phyloP scores from a whole-genome alignment of 2,797 vertebrate species.

The Myotis vivesi region DNA sequence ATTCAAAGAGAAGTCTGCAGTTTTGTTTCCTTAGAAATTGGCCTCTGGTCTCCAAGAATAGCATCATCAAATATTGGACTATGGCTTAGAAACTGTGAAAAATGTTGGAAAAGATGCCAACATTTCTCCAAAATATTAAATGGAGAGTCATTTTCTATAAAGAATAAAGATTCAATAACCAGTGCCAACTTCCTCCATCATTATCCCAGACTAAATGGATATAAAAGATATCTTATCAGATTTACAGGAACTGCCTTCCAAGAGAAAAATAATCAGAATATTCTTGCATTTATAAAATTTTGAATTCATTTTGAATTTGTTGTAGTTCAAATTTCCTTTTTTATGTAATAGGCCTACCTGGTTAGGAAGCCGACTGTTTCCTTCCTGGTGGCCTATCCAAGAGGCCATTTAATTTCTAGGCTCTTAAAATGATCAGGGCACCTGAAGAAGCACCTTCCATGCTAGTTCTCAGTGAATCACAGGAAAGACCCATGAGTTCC shows the following conservation, averaged over 20 bases:
- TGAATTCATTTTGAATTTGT: constrained; percentile 23
- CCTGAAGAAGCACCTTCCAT: not conserved
- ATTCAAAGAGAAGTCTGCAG: not conserved
- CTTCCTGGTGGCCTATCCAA: not conserved
- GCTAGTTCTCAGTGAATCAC: constrained; percentile 14
- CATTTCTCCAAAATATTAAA: constrained; percentile 20
- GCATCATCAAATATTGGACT: not conserved
- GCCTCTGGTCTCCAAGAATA: not conserved
- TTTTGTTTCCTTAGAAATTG: constrained; percentile 35
- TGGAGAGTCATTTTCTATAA: constrained; percentile 13
- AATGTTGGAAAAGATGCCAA: not conserved
- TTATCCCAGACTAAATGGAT: not conserved
- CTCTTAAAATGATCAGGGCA: not conserved
- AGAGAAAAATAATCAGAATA: constrained; percentile 48
- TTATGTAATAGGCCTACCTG: constrained; percentile 6
- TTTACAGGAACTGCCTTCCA: not conserved
- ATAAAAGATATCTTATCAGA: not conserved
- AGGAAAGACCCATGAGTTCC: not conserved
- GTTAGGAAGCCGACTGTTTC: not conserved
- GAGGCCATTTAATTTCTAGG: constrained; percentile 28
- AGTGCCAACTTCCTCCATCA: not conserved
- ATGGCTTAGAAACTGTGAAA: constrained; percentile 1
- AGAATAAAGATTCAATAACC: constrained; percentile 7
- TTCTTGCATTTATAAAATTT: constrained; percentile 28
- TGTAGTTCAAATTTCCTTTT: constrained; percentile 18